phyloP scores from a whole-genome alignment of 2,113 vertebrate species.

The Prochilodus magdalenae region DNA sequence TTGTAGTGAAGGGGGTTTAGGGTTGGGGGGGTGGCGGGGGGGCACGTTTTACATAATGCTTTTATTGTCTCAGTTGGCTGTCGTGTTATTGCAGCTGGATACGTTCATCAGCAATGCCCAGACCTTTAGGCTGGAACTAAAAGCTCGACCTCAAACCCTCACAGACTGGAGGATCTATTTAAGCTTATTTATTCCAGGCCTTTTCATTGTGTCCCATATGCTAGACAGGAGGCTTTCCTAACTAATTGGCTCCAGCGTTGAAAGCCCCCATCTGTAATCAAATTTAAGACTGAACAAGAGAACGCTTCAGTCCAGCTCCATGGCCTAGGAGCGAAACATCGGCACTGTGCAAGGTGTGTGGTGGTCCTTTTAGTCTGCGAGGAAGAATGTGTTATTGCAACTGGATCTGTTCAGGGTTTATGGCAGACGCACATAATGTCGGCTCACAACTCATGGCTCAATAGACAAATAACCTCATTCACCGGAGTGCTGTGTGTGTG shows the following conservation, averaged over 20 bases:
- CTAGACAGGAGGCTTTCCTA: not conserved
- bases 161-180: no score
- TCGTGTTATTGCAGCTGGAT: no score
- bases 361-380: constrained; percentile 26
- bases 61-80: no score
- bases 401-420: constrained; percentile 62
- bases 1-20: no score
- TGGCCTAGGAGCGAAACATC: constrained; percentile 28
- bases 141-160: no score
- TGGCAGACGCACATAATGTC: constrained; percentile 57
- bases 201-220: not conserved
- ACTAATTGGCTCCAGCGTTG: not conserved
- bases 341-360: constrained; percentile 29
- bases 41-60: no score
- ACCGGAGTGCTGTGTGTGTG: constrained; percentile 42
- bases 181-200: no score
- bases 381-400: constrained; percentile 69
- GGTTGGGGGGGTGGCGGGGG: no score
- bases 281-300: constrained; percentile 5
- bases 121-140: no score
- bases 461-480: constrained; percentile 66
- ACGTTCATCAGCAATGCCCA: no score
- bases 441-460: constrained; percentile 50
- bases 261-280: constrained; percentile 4
- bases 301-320: constrained; percentile 2